phyloP scores from a whole-genome alignment of 2,113 vertebrate genomes.

The Malaclemys terrapin region DNA sequence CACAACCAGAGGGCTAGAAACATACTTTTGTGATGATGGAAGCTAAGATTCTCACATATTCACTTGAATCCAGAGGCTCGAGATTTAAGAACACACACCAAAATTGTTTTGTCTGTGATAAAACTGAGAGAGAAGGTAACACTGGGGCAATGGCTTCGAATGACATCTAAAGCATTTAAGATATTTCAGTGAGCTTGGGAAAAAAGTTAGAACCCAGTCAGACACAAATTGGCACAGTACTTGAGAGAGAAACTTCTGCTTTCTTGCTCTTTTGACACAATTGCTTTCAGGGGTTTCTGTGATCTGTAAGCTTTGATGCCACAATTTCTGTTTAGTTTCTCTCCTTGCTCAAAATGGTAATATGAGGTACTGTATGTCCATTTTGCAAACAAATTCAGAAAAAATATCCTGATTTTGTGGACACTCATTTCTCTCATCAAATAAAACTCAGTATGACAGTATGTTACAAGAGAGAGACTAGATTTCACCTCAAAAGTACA shows the following conservation, averaged over 20 bases:
- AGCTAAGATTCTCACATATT: neutral
- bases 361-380: neutral
- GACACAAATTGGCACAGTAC: neutral
- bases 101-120: neutral
- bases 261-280: neutral
- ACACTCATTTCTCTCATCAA: neutral
- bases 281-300: neutral
- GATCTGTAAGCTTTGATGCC: neutral
- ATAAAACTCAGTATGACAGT: neutral
- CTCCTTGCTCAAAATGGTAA: neutral
- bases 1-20: neutral
- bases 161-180: neutral
- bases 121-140: neutral
- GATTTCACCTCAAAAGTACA: neutral
- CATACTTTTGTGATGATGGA: neutral
- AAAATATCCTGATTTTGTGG: neutral
- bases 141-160: neutral
- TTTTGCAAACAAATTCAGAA: neutral
- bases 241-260: neutral
- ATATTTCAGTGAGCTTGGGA: neutral
- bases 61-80: neutral
- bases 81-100: neutral
- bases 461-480: neutral
- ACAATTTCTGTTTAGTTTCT: neutral
- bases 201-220: neutral